Base-by-base conservation (phyloP, 2,888 invertebrate genomes). In the Leuctra nigra region DNA sequence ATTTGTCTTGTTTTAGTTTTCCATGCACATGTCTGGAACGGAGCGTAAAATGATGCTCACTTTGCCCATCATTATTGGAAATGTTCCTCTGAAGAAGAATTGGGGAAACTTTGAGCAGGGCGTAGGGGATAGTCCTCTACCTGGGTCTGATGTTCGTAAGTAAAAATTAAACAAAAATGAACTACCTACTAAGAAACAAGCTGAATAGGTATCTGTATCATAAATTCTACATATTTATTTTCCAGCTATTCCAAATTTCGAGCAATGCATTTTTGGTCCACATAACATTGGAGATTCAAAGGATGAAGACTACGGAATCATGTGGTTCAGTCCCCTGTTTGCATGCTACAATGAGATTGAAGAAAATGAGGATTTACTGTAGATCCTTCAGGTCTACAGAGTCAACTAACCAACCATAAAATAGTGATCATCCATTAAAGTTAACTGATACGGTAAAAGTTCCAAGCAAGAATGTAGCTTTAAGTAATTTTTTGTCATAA, bases 231-330 rank as follows among this genome's bases (percentile, higher is more conserved):
- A n/a, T n/a, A n/a, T n/a, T 29, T 29, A 11, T 54, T 11, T 23
- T 54, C 22, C 46, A 54, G 54, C 46, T 13, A 7, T 33, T 6
- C 54, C 54, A 9, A 18, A 20, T 25, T 22, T 47, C 14, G 54
- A 54, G 35, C 54, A 44, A 1, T 54, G 54, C 23, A 18, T 54
- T 14, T 54, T 54, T 44, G 54, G 54, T 20, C 54, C 44, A 24
- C 41, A 54, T 41, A 36, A 44, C 29, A 54, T 54, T 25, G 29
- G 25, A 14, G 54, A 36, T 20, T 7, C 4, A 13, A 6, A 23
- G 2, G 54, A 16, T 0, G 9, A 2, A 2, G 46, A 35, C 4
- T 4, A 4, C 13, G 23, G 14, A 18, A 13, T 33, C 6, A 20
- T 46, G 3, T 4, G 18, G n/a, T 54, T 35, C 46, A 46, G 22